Evolutionary conservation across 2,888 invertebrate species (phyloP).

Genomic region (Agrotis puta): DNA sequence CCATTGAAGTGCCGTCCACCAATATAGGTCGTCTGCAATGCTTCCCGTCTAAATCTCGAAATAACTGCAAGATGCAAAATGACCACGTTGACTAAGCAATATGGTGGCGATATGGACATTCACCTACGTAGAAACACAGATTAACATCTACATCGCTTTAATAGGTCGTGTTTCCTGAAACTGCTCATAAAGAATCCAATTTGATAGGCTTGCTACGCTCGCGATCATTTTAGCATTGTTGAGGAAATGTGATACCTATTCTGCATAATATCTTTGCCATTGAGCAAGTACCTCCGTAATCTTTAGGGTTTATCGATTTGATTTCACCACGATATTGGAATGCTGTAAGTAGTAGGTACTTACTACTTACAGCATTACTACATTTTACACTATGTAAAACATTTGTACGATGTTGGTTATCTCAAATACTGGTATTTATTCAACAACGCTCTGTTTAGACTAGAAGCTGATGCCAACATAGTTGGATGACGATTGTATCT

Average conservation of each 20-base stretch:
- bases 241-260: slow-evolving; percentile 39
- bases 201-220: slow-evolving; percentile 30
- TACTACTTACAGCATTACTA: too few species aligned
- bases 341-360: too few species aligned
- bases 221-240: slow-evolving; percentile 17
- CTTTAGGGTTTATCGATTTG: not conserved
- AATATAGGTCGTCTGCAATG: slow-evolving; percentile 76
- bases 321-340: not conserved
- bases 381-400: too few species aligned
- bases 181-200: slow-evolving; percentile 31
- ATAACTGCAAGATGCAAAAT: slow-evolving; percentile 69
- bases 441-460: too few species aligned
- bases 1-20: slow-evolving; percentile 60
- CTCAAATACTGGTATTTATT: too few species aligned
- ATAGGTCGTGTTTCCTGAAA: slow-evolving; percentile 34
- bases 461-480: too few species aligned
- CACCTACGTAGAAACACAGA: slow-evolving; percentile 34
- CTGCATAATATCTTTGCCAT: slow-evolving; percentile 1
- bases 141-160: slow-evolving; percentile 43
- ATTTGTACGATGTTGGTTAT: too few species aligned
- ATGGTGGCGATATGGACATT: slow-evolving; percentile 45
- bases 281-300: not conserved
- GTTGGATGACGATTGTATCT: too few species aligned
- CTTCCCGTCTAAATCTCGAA: slow-evolving; percentile 79
- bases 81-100: slow-evolving; percentile 58